These are phyloP conservation scores for Vombatus ursinus DNA, from an alignment of 2,113 vertebrate genomes.

Conservation along the genomic window DNA sequence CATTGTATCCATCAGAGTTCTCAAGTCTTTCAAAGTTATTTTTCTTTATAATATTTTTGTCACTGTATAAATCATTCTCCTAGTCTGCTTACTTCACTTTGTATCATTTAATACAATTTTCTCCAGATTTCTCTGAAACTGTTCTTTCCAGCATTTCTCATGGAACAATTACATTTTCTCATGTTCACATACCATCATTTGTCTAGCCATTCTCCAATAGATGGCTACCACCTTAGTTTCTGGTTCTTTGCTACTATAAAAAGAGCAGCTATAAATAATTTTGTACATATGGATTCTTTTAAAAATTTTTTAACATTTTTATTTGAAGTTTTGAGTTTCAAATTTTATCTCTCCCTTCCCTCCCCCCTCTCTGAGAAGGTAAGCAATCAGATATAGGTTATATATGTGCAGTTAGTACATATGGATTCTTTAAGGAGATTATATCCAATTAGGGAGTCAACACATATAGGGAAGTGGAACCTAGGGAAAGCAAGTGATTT, in stretches of 20 bases:
- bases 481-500: not conserved
- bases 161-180: not conserved
- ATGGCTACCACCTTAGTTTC: not conserved
- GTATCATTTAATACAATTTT: not conserved
- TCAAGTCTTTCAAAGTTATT: not conserved
- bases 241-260: not conserved
- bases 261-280: not conserved
- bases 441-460: not conserved
- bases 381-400: too few relatives aligned
- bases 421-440: not conserved
- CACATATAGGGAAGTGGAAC: not conserved
- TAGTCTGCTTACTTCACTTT: not conserved
- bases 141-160: not conserved
- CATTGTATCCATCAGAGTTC: not conserved
- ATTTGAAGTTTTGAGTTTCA: too few relatives aligned
- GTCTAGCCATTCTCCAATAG: not conserved
- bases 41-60: not conserved
- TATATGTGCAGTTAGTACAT: too few relatives aligned
- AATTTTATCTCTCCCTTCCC: too few relatives aligned
- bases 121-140: not conserved
- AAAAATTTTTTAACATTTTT: too few relatives aligned
- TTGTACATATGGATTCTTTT: not conserved
- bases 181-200: not conserved
- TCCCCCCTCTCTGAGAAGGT: too few relatives aligned
- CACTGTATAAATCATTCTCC: not conserved